A percentile compares a stretch with the other conserved stretches of the same genome.
Evolutionary conservation across 2,113 vertebrate species (phyloP).

Genomic region (Ceyx melanurus): DNA sequence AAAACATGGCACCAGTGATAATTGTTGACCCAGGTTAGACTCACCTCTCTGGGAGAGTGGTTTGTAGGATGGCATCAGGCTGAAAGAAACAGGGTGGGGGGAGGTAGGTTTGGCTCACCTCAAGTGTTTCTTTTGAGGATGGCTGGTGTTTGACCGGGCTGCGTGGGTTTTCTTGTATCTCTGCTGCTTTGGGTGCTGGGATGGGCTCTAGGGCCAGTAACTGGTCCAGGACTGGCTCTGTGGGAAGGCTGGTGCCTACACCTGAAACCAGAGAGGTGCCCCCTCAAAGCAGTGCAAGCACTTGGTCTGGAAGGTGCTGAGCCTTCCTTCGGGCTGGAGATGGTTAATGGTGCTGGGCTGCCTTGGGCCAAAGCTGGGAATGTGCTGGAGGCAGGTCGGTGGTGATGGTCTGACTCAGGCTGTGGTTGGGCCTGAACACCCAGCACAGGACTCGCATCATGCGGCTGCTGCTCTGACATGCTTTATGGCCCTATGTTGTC

Average conservation of each 20-base stretch:
- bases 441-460: not conserved
- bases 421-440: not conserved
- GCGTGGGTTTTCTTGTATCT: not conserved
- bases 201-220: not conserved
- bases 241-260: not conserved
- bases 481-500: constrained; percentile 6
- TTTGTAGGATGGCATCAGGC: not conserved
- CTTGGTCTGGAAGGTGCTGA: not conserved
- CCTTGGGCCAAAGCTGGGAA: not conserved
- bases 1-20: not conserved
- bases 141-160: not conserved
- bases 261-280: not conserved
- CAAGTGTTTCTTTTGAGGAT: not conserved
- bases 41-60: accelerated
- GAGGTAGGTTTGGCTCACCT: not conserved
- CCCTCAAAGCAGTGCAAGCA: not conserved
- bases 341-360: not conserved
- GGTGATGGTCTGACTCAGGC: constrained; percentile 4
- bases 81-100: accelerated
- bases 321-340: not conserved
- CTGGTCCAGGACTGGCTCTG: not conserved
- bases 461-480: constrained; percentile 35
- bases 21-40: not conserved
- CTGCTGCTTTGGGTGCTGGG: not conserved
- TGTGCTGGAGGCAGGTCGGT: not conserved